Evolutionary conservation across 1,140 invertebrate genomes (phyloP), one percentile per base, ranked within the genome.

Genomic region (Holcopasites calliopsidis): DNA sequence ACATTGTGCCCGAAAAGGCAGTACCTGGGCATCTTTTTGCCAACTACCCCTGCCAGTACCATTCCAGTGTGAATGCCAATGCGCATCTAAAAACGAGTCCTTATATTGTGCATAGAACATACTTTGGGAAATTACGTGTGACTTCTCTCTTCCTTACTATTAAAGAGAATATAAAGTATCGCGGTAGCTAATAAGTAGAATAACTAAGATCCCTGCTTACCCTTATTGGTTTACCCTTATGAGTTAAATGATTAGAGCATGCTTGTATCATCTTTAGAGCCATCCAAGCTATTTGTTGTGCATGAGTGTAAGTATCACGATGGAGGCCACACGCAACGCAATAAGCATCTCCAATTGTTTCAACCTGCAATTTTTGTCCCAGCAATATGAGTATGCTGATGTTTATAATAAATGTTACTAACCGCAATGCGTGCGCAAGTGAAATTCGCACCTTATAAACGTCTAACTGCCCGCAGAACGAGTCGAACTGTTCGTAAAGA

Each of bases 211-310:
- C 16, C 28, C 50, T 33, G 10, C 75, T 47, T 92, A 97, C 97
- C 94, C 95, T 95, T 82, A 98, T 98, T 55, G 96, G 96, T 90
- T 97, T 95, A 16, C 97, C 97, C 87, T 98, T 95, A 85, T 98
- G 97, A 11, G 97, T 97, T 62, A 95, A 94, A 87, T 98, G 97
- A 80, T 95, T 94, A 7, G 94, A 94, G 88, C 97, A 98, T 0
- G 95, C 96, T 85, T 97, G 94, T 73, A 98, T 97, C 97, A 99
- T 99, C 87, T 94, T 94, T 60, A 97, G 85, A 8, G 96, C 96
- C 97, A 99, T 98, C 97, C 97, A 98, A 26, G 97, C 96, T 40
- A 98, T 98, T 92, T 98, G 97, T 71, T 97, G 96, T 10, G 97
- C 97, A 90, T 99, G 97, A 55, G 95, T 97, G 21, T 92, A 92